These are phyloP conservation scores for human DNA, from an alignment of 2,113 vertebrate species.

Conservation along the genomic window GRCh38 chr11:86037501-86038000, in stretches of 20 bases:
- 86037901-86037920: background rate
- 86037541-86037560: no score
- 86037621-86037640: background rate
- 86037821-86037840: background rate
- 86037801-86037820: background rate
- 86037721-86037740: background rate
- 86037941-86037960: background rate
- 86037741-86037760: background rate
- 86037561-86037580: background rate
- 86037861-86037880: background rate
- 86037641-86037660: background rate
- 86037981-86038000: conserved; percentile 1
- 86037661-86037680: background rate
- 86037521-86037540: no score
- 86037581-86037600: background rate
- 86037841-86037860: background rate
- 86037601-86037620: background rate
- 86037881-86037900: background rate
- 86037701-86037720: background rate
- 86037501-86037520: no score
- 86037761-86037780: background rate
- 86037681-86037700: background rate
- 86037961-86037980: background rate
- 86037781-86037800: background rate
- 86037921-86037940: background rate